Conservation (phyloP, 2,797 vertebrate species). For the Somateria mollissima region DNA sequence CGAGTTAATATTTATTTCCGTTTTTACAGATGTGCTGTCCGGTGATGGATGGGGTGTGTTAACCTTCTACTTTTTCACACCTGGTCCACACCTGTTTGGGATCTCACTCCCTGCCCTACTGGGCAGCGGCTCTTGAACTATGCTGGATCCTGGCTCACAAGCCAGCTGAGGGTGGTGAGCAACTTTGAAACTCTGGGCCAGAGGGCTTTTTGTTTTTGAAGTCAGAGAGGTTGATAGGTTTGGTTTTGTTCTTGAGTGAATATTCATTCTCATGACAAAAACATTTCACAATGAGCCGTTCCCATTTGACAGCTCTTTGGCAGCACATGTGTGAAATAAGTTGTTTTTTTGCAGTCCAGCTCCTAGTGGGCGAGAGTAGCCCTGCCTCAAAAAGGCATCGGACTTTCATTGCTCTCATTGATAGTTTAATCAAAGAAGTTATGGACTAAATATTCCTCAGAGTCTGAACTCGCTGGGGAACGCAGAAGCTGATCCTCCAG, state of each 20-base stretch:
- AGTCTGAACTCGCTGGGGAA: background rate
- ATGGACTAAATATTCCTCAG: background rate
- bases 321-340: constrained; percentile 35
- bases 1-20: constrained; percentile 37
- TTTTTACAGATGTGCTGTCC: constrained; percentile 54
- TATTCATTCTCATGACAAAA: constrained; percentile 61
- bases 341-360: background rate
- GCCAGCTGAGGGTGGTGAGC: constrained; percentile 15
- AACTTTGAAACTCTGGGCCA: constrained; percentile 24
- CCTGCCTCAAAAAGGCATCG: constrained; percentile 10
- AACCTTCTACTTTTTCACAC: constrained; percentile 53
- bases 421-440: constrained; percentile 20
- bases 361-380: background rate
- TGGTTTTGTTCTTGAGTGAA: constrained; percentile 53
- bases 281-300: constrained; percentile 56
- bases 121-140: constrained; percentile 43
- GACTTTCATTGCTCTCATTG: background rate
- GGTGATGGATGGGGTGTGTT: constrained; percentile 59
- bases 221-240: constrained; percentile 50
- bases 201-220: constrained; percentile 46
- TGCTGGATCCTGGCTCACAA: constrained; percentile 17
- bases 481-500: background rate
- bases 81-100: constrained; percentile 61
- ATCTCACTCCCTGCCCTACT: constrained; percentile 38
- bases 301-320: constrained; percentile 52